Evolutionary conservation across 2,797 vertebrate species (phyloP).

Genomic region (Lepus oiostolus): DNA sequence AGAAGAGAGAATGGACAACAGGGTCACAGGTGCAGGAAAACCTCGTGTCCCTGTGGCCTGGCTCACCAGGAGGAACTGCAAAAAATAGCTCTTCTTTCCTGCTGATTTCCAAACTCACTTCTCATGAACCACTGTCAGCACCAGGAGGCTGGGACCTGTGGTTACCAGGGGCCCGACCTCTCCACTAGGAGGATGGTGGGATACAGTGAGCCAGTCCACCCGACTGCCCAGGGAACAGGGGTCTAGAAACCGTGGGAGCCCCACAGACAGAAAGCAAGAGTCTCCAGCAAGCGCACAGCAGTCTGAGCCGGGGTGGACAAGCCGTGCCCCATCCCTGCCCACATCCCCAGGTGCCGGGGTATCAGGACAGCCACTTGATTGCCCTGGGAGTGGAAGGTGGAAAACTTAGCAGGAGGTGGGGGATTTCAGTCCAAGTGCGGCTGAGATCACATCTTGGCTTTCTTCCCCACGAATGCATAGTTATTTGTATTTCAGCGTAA

Average conservation of each 20-base stretch:
- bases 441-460: slow-evolving; percentile 83
- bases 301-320: neutral
- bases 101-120: neutral
- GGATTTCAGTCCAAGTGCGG: slow-evolving; percentile 77
- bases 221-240: neutral
- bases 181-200: neutral
- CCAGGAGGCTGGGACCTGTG: neutral
- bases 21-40: neutral
- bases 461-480: slow-evolving; percentile 79
- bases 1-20: neutral
- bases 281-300: too few relatives aligned
- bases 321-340: too few relatives aligned
- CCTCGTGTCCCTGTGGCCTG: fast-evolving
- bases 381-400: neutral
- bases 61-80: neutral
- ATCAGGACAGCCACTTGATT: neutral
- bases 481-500: slow-evolving; percentile 84
- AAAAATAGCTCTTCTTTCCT: neutral
- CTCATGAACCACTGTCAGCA: neutral
- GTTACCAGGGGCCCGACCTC: neutral
- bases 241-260: neutral
- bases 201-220: neutral
- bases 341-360: neutral
- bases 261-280: neutral
- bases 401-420: slow-evolving; percentile 29